Evolutionary conservation across 2,797 vertebrate species (phyloP).

Genomic region (Intellagama lesueurii): DNA sequence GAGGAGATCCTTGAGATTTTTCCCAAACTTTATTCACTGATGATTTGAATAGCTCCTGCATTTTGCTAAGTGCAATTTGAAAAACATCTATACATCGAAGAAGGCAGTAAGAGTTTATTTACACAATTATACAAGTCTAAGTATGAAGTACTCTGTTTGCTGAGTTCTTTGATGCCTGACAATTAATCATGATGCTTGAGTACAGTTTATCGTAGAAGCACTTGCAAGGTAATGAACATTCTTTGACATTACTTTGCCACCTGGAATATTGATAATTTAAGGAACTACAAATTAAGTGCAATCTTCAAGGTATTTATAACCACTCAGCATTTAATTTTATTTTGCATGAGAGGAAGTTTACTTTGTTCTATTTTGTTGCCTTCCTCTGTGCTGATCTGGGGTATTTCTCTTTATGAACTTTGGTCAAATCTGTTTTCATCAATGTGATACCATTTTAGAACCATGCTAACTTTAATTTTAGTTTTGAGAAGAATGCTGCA

Average conservation of each 20-base stretch:
- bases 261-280: slow-evolving; percentile 21
- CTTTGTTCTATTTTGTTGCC: slow-evolving; percentile 31
- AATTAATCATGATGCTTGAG: slow-evolving; percentile 47
- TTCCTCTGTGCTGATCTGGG: slow-evolving; percentile 10
- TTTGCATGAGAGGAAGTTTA: slow-evolving; percentile 10
- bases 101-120: slow-evolving; percentile 11
- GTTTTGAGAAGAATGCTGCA: neutral
- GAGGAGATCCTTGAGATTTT: neutral
- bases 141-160: slow-evolving; percentile 4
- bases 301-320: slow-evolving; percentile 23
- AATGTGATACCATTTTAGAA: neutral
- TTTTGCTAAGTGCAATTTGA: neutral
- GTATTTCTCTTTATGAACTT: neutral
- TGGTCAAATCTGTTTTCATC: neutral
- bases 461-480: slow-evolving; percentile 19
- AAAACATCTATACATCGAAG: slow-evolving; percentile 13
- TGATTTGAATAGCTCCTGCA: neutral
- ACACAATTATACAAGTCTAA: neutral
- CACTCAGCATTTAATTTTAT: neutral
- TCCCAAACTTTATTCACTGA: neutral
- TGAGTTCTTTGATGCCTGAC: slow-evolving; percentile 20
- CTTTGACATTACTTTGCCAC: neutral
- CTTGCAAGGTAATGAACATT: slow-evolving; percentile 21
- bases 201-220: slow-evolving; percentile 18
- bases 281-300: neutral